Percentiles rank a stretch among this genome's conserved stretches.
phyloP scores from a whole-genome alignment of 2,797 vertebrate species.

The Mus spretus region DNA sequence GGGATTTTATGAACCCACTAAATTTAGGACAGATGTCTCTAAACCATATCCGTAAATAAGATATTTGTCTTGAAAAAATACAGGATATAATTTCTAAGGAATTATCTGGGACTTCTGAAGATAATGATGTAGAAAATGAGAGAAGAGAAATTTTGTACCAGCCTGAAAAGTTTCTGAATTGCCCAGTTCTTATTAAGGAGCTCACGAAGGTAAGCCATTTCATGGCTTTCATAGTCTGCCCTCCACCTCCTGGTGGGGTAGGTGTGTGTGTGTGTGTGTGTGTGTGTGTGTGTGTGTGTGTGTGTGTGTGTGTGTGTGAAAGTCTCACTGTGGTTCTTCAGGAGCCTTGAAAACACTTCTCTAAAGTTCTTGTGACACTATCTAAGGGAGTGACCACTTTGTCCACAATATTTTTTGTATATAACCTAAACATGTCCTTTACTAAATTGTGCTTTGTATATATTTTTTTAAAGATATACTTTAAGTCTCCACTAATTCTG shows the following conservation, averaged over 20 bases:
- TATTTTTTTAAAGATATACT: conserved; percentile 76
- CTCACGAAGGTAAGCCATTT: conserved; percentile 94
- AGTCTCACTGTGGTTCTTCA: not conserved
- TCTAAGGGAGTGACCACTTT: not conserved
- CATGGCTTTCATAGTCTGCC: not conserved
- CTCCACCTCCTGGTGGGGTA: not conserved
- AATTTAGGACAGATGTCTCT: not conserved
- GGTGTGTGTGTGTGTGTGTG: too few relatives aligned
- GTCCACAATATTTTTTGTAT: not conserved
- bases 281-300: too few relatives aligned
- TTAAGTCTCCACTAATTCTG: conserved; percentile 80
- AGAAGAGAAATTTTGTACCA: conserved; percentile 94
- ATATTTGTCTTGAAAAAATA: conserved; percentile 75
- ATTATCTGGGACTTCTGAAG: conserved; percentile 89
- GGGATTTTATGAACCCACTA: not conserved
- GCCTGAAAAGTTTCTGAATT: conserved; percentile 91
- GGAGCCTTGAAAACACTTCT: not conserved
- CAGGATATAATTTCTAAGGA: conserved; percentile 58
- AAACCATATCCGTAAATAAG: not conserved
- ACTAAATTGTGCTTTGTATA: conserved; percentile 20
- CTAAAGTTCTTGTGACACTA: not conserved
- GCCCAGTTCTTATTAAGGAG: conserved; percentile 94
- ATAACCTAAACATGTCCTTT: conserved; percentile 5
- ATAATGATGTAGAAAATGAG: conserved; percentile 96
- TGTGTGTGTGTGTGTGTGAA: not conserved